phyloP scores from a whole-genome alignment of 2,113 vertebrate genomes.

The Epinephelus fuscoguttatus region DNA sequence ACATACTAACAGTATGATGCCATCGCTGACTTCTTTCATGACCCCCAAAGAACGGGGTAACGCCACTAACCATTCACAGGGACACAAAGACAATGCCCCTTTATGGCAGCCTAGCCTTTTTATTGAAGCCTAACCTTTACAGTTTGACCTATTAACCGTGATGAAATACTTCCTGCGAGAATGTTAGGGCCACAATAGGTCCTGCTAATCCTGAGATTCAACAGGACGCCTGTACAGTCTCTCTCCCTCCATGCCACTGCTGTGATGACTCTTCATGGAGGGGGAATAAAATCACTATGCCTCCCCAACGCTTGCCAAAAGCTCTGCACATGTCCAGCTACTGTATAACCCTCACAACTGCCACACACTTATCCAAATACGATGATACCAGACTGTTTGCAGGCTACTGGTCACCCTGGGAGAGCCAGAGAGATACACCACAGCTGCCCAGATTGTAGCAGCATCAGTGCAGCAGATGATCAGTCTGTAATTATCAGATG shows the following conservation, averaged over 20 bases:
- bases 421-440: conserved; percentile 21
- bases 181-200: conserved; percentile 69
- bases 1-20: neutral
- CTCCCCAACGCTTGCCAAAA: neutral
- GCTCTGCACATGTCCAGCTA: conserved; percentile 10
- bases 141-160: conserved; percentile 77
- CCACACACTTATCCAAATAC: conserved; percentile 24
- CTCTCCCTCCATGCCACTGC: conserved; percentile 9
- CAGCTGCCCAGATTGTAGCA: conserved; percentile 46
- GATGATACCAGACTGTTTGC: conserved; percentile 9
- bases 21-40: conserved; percentile 7
- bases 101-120: conserved; percentile 51
- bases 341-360: conserved; percentile 7
- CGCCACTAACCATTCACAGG: conserved; percentile 42
- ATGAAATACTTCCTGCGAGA: conserved; percentile 76
- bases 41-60: conserved; percentile 8
- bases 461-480: conserved; percentile 56
- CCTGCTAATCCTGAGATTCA: conserved; percentile 70
- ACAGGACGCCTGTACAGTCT: conserved; percentile 48
- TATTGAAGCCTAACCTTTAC: conserved; percentile 61
- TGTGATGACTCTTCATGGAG: conserved; percentile 22
- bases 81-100: conserved; percentile 61
- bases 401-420: conserved; percentile 2
- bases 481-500: conserved; percentile 62
- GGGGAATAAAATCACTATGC: conserved; percentile 26